These are phyloP conservation scores for Iphiclides podalirius DNA, from an alignment of 2,888 invertebrate genomes.

Conservation along the genomic window DNA sequence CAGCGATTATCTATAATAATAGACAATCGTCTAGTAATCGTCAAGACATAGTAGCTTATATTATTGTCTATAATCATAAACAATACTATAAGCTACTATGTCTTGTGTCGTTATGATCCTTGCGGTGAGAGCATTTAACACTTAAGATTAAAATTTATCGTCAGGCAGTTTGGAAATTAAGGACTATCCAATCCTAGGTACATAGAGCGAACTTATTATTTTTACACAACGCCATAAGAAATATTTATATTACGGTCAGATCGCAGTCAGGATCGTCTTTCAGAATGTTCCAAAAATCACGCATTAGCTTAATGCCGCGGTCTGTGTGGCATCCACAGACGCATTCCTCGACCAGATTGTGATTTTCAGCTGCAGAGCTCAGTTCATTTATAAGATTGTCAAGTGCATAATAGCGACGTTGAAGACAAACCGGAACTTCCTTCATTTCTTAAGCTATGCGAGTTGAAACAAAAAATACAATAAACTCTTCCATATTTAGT, in stretches of 20 bases:
- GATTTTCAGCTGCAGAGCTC: conserved; percentile 22
- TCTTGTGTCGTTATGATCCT: too few species aligned
- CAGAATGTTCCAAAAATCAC: conserved; percentile 64
- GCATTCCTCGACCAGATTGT: conserved; percentile 21
- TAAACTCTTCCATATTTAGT: too few species aligned
- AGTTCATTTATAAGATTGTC: conserved; percentile 55
- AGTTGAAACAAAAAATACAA: neutral
- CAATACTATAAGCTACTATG: too few species aligned
- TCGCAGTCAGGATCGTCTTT: conserved; percentile 57
- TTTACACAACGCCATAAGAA: neutral
- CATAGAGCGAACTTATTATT: too few species aligned
- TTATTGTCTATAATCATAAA: too few species aligned
- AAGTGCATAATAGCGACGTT: conserved; percentile 29
- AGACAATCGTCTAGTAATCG: too few species aligned
- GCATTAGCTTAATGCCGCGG: conserved; percentile 54
- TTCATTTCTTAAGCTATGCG: conserved; percentile 1
- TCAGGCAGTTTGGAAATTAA: too few species aligned
- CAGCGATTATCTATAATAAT: too few species aligned
- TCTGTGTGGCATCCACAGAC: conserved; percentile 29
- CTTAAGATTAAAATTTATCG: too few species aligned
- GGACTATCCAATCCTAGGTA: too few species aligned
- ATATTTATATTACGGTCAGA: conserved; percentile 40
- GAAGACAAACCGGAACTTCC: conserved; percentile 11
- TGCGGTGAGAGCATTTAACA: too few species aligned
- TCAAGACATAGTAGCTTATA: too few species aligned